Evolutionary conservation across 2,888 invertebrate species (phyloP).

Genomic region (Tenthredo amoena): DNA sequence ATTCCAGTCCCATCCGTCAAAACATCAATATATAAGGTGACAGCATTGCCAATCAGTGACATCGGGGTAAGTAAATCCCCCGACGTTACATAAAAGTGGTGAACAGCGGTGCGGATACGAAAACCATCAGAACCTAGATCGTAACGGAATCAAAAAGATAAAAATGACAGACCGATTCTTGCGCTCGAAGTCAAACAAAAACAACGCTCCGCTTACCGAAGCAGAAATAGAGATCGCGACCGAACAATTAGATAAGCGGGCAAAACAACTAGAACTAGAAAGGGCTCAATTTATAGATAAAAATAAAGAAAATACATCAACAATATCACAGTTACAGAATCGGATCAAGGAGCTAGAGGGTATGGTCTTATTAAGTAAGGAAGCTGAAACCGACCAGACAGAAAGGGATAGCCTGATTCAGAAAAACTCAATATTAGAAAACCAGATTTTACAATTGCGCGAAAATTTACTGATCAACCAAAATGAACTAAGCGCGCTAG

Average conservation of each 20-base stretch:
- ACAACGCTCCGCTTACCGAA: neutral
- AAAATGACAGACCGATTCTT: no score
- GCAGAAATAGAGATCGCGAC: neutral
- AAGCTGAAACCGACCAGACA: neutral
- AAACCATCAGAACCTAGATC: no score
- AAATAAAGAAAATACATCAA: neutral
- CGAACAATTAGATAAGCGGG: neutral
- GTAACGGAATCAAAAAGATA: no score
- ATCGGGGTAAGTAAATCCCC: no score
- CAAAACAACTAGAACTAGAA: neutral
- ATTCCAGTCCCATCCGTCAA: no score
- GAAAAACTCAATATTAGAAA: neutral
- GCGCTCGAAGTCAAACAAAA: neutral
- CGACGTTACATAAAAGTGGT: no score
- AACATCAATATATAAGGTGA: no score
- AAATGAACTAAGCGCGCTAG: no score
- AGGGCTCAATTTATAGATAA: neutral
- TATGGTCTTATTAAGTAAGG: neutral
- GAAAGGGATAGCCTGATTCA: no score
- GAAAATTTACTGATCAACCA: no score
- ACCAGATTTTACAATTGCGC: neutral
- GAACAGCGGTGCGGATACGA: no score
- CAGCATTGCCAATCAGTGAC: no score
- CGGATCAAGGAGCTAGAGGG: neutral
- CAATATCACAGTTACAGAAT: neutral